A percentile compares a stretch with the other conserved stretches of the same genome.
These are phyloP conservation scores for Bathynomus jamesi DNA, from an alignment of 1,140 invertebrate genomes.

Conservation along the genomic window DNA sequence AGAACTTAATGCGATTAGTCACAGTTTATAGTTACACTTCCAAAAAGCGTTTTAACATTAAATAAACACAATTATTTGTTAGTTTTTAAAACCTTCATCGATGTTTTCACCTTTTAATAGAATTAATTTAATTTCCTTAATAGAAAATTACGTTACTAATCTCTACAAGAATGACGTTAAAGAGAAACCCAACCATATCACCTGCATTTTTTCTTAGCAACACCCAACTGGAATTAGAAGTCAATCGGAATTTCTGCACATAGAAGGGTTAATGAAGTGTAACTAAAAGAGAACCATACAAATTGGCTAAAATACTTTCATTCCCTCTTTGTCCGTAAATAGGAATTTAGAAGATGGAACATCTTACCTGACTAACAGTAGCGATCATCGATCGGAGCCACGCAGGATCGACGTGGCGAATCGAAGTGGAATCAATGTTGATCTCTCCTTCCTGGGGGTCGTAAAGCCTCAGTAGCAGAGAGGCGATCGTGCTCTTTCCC, in stretches of 20 bases:
- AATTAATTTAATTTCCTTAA: background rate
- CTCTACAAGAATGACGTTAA: background rate
- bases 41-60: background rate
- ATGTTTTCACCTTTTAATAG: background rate
- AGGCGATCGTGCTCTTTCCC: slow-evolving; percentile 52
- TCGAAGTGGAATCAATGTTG: slow-evolving; percentile 45
- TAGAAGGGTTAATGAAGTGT: background rate
- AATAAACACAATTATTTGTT: background rate
- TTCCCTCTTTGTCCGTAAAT: background rate
- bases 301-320: background rate
- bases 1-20: slow-evolving; percentile 43
- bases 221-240: background rate
- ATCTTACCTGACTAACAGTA: slow-evolving; percentile 47
- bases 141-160: background rate
- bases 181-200: background rate
- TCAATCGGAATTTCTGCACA: background rate
- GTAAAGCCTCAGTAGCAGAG: slow-evolving; percentile 50
- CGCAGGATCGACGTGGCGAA: slow-evolving; percentile 46
- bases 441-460: slow-evolving; percentile 43
- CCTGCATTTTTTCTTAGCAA: background rate
- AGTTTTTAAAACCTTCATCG: background rate
- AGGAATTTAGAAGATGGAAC: too few relatives aligned
- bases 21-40: background rate
- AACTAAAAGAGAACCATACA: background rate
- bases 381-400: slow-evolving; percentile 50